Percentiles rank a stretch among this genome's conserved stretches.
phyloP scores from a whole-genome alignment of 2,888 invertebrate genomes.

The Apodemia hepburni region DNA sequence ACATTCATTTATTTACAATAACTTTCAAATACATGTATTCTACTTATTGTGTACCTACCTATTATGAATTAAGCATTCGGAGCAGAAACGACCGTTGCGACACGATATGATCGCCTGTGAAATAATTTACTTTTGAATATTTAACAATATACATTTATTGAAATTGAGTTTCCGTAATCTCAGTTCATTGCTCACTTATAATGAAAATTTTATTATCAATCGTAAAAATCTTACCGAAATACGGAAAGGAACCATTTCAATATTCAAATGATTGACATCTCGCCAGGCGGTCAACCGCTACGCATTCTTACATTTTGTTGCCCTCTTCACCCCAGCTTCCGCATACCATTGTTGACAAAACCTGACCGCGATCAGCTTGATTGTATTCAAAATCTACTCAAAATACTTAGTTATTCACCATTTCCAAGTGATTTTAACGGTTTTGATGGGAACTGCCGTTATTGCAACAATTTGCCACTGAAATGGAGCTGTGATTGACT shows the following conservation, averaged over 20 bases:
- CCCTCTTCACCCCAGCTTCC: constrained; percentile 48
- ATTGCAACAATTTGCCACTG: constrained; percentile 25
- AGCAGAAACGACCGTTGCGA: constrained; percentile 53
- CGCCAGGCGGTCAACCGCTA: constrained; percentile 67
- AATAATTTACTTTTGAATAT: constrained; percentile 40
- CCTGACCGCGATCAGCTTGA: constrained; percentile 67
- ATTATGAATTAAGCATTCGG: too few relatives aligned
- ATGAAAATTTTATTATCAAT: constrained; percentile 54
- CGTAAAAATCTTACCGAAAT: constrained; percentile 65
- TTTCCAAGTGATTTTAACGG: constrained; percentile 43
- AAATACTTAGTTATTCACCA: constrained; percentile 45
- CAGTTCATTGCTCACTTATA: constrained; percentile 64
- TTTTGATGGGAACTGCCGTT: constrained; percentile 61
- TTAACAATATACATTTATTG: constrained; percentile 39
- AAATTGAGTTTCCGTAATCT: constrained; percentile 55
- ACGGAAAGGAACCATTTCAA: constrained; percentile 62
- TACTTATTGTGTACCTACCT: too few relatives aligned
- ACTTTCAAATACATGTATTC: too few relatives aligned
- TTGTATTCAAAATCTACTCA: constrained; percentile 61
- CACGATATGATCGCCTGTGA: constrained; percentile 45
- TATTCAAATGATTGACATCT: constrained; percentile 79
- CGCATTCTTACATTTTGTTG: constrained; percentile 36
- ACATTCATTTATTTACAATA: too few relatives aligned
- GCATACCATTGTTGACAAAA: constrained; percentile 51
- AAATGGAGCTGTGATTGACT: constrained; percentile 7